Evolutionary conservation across 2,113 vertebrate species (phyloP).

Genomic region (Channa maculata): DNA sequence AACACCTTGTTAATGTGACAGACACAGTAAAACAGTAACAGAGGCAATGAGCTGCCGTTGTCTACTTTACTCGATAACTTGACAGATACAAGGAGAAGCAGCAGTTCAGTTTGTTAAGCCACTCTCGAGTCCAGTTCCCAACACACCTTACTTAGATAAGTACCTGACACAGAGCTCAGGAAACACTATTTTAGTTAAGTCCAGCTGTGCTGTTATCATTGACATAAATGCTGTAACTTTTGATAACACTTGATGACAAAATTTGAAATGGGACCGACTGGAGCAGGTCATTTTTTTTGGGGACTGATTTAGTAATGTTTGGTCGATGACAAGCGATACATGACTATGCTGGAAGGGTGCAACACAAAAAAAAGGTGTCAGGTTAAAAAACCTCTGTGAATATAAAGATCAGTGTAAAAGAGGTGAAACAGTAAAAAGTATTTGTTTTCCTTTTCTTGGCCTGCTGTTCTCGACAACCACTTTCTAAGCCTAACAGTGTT

Average conservation of each 20-base stretch:
- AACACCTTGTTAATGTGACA: constrained; percentile 75
- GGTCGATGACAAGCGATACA: not conserved
- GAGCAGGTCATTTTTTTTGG: not conserved
- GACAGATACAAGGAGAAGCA: constrained; percentile 54
- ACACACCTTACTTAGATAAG: constrained; percentile 35
- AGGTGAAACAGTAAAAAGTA: not conserved
- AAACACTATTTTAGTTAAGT: constrained; percentile 15
- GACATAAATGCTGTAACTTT: not conserved
- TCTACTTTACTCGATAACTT: constrained; percentile 58
- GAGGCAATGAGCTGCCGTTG: constrained; percentile 55
- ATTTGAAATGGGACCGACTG: not conserved
- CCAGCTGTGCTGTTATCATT: not conserved
- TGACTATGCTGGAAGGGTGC: not conserved
- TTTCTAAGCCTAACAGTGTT: not conserved
- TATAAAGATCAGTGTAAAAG: not conserved
- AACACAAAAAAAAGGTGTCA: not conserved
- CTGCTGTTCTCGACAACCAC: not conserved
- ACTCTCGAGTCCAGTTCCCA: constrained; percentile 50
- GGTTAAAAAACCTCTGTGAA: not conserved
- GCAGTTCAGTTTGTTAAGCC: constrained; percentile 47
- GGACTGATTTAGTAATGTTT: constrained; percentile 11
- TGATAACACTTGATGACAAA: constrained; percentile 29
- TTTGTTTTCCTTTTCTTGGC: not conserved
- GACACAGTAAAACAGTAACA: constrained; percentile 60
- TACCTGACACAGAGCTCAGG: constrained; percentile 10